Percentiles rank a stretch among this genome's conserved stretches.
Conservation (phyloP, 1,140 invertebrate genomes). For the Homarus americanus region DNA sequence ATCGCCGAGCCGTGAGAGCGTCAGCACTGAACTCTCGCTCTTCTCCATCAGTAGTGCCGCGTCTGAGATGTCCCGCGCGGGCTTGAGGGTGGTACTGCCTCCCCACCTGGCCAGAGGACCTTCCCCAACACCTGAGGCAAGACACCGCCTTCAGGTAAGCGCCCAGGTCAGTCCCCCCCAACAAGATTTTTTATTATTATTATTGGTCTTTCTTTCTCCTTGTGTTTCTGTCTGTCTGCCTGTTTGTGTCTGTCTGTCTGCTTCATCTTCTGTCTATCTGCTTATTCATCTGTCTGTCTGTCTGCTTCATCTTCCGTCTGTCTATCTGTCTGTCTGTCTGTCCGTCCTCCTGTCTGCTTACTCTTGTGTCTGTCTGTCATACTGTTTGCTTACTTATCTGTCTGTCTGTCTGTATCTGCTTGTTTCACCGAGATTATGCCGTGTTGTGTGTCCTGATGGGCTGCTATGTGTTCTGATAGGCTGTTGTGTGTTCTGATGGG, state of each 20-base stretch:
- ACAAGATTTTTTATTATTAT: too few relatives aligned
- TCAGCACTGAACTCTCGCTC: slow-evolving; percentile 88
- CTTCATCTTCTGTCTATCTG: slow-evolving; percentile 13
- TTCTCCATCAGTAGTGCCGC: slow-evolving; percentile 88
- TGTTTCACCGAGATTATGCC: too few relatives aligned
- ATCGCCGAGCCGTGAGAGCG: slow-evolving; percentile 89
- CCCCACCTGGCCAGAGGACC: slow-evolving; percentile 58
- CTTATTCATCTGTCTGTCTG: background rate
- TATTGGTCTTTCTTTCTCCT: too few relatives aligned
- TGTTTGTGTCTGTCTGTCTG: background rate
- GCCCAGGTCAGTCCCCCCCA: slow-evolving; percentile 77
- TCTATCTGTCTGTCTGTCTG: slow-evolving; percentile 5
- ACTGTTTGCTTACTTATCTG: too few relatives aligned
- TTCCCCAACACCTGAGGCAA: slow-evolving; percentile 60
- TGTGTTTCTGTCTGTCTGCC: background rate
- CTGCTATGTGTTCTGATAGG: too few relatives aligned
- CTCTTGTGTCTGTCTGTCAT: too few relatives aligned
- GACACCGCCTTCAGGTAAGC: slow-evolving; percentile 77
- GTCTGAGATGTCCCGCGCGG: slow-evolving; percentile 79
- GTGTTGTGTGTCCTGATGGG: too few relatives aligned
- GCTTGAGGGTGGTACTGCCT: slow-evolving; percentile 61
- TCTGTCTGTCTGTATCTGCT: too few relatives aligned
- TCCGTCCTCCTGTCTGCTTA: too few relatives aligned
- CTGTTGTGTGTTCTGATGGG: too few relatives aligned
- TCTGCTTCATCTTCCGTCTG: background rate